These are phyloP conservation scores for Andrena bicolor DNA, from an alignment of 2,888 invertebrate species.

Conservation along the genomic window DNA sequence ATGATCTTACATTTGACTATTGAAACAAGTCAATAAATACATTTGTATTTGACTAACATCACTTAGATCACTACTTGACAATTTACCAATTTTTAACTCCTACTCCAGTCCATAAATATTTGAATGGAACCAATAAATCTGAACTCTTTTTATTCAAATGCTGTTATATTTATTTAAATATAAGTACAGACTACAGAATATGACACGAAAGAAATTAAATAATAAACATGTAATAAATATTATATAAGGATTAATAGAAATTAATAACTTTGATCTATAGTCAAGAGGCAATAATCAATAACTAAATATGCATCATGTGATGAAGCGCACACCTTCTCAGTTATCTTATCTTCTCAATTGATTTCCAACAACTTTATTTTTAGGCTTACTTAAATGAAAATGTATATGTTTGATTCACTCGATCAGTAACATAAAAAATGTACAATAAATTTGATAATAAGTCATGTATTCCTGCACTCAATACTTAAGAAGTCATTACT, in stretches of 20 bases:
- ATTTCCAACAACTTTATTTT: conserved; percentile 79
- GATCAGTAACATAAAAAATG: too few relatives aligned
- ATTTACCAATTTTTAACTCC: conserved; percentile 87
- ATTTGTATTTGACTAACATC: conserved; percentile 94
- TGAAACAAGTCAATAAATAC: conserved; percentile 91
- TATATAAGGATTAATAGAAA: background rate
- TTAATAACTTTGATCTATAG: conserved; percentile 87
- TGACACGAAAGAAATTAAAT: background rate
- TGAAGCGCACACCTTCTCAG: conserved; percentile 94
- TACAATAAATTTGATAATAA: too few relatives aligned
- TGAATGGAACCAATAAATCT: conserved; percentile 85
- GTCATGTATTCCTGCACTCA: too few relatives aligned
- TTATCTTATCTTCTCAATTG: conserved; percentile 92
- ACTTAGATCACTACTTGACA: conserved; percentile 91
- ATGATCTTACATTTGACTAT: conserved; percentile 87
- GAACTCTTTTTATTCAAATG: conserved; percentile 86
- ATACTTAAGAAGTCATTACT: too few relatives aligned
- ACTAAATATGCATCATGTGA: conserved; percentile 88
- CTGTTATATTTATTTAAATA: conserved; percentile 87
- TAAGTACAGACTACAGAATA: conserved; percentile 89
- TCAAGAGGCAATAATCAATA: too few relatives aligned
- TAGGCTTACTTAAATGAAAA: too few relatives aligned
- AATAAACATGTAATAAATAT: background rate
- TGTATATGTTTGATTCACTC: too few relatives aligned
- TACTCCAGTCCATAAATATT: conserved; percentile 91